Evolutionary conservation across 1,140 invertebrate genomes (phyloP).

Genomic region (Zaprionus kolodkinae): DNA sequence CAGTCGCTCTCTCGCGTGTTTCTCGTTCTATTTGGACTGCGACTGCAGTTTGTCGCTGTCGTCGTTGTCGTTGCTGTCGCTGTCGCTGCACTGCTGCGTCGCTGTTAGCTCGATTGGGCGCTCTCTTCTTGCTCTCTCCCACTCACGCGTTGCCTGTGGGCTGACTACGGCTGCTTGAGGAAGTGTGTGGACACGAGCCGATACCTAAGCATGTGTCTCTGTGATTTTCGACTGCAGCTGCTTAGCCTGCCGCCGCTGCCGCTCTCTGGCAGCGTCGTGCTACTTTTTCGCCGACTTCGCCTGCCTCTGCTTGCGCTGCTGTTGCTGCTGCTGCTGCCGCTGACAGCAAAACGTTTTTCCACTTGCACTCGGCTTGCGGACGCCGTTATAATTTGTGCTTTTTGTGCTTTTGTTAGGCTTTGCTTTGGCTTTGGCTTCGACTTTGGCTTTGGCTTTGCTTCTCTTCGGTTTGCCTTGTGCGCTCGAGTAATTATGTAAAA

Average conservation of each 20-base stretch:
- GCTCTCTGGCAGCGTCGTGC: constrained; percentile 49
- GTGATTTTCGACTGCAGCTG: constrained; percentile 71
- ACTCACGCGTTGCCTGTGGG: constrained; percentile 31
- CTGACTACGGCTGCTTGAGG: constrained; percentile 92
- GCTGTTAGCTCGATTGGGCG: constrained; percentile 27
- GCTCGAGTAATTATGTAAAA: constrained; percentile 75
- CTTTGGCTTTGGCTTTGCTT: constrained; percentile 16
- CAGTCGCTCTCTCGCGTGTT: constrained; percentile 19
- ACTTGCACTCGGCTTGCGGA: constrained; percentile 57
- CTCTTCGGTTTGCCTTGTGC: constrained; percentile 41
- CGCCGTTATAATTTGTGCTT: constrained; percentile 62
- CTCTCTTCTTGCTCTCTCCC: constrained; percentile 24
- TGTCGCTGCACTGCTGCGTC: constrained; percentile 4
- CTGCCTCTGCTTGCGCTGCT: constrained; percentile 34
- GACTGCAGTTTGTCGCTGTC: neutral
- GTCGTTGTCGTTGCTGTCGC: neutral
- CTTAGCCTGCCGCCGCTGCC: constrained; percentile 32
- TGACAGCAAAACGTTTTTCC: constrained; percentile 39
- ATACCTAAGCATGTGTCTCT: constrained; percentile 91
- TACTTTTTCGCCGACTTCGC: constrained; percentile 48
- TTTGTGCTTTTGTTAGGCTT: constrained; percentile 34
- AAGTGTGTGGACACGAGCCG: constrained; percentile 94
- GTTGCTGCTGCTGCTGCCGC: constrained; percentile 42
- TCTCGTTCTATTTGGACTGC: constrained; percentile 4
- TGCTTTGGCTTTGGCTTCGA: constrained; percentile 17